A percentile compares a stretch with the other conserved stretches of the same genome.
phyloP scores from a whole-genome alignment of 2,888 invertebrate genomes.

The Calameuta pallipes region DNA sequence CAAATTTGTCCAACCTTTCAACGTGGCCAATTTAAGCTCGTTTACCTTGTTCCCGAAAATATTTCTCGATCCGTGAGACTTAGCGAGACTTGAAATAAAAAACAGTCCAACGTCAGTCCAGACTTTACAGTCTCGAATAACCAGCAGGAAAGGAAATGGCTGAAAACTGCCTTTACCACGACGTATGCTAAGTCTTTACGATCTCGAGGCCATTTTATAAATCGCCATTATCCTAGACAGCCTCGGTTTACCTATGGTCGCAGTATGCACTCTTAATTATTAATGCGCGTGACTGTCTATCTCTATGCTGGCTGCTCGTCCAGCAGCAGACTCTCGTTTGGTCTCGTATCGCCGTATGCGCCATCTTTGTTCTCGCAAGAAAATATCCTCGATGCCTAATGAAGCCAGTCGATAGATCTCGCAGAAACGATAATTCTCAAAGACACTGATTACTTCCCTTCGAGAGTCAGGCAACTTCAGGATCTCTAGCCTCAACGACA shows the following conservation, averaged over 20 bases:
- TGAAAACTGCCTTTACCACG: neutral
- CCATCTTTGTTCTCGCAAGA: neutral
- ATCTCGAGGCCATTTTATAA: slow-evolving; percentile 21
- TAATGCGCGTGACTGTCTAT: neutral
- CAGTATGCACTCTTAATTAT: slow-evolving; percentile 28
- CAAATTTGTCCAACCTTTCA: neutral
- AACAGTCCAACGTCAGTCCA: neutral
- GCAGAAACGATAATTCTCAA: neutral
- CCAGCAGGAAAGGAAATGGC: neutral
- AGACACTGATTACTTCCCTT: neutral
- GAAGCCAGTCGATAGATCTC: neutral
- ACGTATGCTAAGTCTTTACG: neutral
- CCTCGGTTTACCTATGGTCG: slow-evolving; percentile 21
- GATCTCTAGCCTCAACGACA: neutral
- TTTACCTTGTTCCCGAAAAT: neutral
- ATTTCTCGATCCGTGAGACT: neutral
- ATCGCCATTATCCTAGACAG: slow-evolving; percentile 22
- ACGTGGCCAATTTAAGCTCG: neutral
- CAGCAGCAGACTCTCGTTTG: neutral
- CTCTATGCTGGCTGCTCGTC: neutral
- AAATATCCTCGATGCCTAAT: neutral
- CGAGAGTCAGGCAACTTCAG: neutral
- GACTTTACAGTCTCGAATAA: neutral
- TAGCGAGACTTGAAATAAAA: neutral
- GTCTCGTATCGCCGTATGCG: neutral